These are phyloP conservation scores for Coelinius sp. DNA, from an alignment of 2,888 invertebrate species.

Conservation along the genomic window DNA sequence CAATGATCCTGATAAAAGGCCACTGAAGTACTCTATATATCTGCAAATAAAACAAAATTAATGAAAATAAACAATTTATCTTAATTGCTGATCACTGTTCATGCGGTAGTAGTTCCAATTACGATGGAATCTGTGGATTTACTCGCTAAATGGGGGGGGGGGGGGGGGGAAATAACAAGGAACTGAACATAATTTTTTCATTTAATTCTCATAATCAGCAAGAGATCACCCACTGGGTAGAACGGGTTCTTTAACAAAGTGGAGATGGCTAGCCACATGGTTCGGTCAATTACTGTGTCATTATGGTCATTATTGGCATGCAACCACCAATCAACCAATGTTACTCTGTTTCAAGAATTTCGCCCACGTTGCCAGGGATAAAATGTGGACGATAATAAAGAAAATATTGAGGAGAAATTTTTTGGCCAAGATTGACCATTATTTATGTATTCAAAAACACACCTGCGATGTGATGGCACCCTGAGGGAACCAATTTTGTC, in stretches of 20 bases:
- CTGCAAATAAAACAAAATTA: constrained; percentile 70
- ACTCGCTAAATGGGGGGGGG: neutral
- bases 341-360: constrained; percentile 6
- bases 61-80: constrained; percentile 17
- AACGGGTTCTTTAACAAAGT: constrained; percentile 17
- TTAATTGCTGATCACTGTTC: constrained; percentile 4
- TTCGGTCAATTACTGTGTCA: constrained; percentile 38
- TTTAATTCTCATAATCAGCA: constrained; percentile 17
- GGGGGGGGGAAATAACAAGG: neutral
- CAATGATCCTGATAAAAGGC: constrained; percentile 89
- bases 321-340: constrained; percentile 36
- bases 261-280: neutral
- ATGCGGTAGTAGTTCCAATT: constrained; percentile 2
- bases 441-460: constrained; percentile 50
- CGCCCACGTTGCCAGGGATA: constrained; percentile 4
- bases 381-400: neutral
- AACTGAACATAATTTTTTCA: neutral
- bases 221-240: constrained; percentile 12
- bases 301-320: constrained; percentile 43
- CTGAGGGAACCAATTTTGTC: constrained; percentile 81
- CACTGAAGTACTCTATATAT: constrained; percentile 93
- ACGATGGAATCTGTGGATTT: constrained; percentile 5
- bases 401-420: neutral
- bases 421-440: neutral
- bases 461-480: constrained; percentile 84